phyloP scores from a whole-genome alignment of 2,113 vertebrate species.

The Perca schrenkii region DNA sequence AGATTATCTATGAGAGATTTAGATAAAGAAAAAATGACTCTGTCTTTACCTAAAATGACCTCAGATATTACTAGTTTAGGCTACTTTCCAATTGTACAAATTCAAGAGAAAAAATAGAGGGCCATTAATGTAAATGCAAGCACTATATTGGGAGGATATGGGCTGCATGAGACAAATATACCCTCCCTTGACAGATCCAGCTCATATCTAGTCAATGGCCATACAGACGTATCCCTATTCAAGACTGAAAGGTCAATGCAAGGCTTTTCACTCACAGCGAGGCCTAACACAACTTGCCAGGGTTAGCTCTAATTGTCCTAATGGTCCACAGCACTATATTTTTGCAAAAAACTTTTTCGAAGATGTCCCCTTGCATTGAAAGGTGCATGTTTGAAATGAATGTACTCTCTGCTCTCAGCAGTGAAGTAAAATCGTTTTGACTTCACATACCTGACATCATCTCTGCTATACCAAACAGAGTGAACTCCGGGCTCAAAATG shows the following conservation, averaged over 20 bases:
- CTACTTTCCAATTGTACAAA: conserved; percentile 51
- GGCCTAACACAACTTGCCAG: conserved; percentile 34
- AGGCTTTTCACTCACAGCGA: conserved; percentile 59
- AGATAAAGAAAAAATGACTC: conserved; percentile 66
- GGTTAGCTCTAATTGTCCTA: conserved; percentile 57
- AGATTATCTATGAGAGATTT: conserved; percentile 61
- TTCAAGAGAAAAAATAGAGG: conserved; percentile 49
- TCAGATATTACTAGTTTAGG: conserved; percentile 55
- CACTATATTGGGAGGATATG: conserved; percentile 14
- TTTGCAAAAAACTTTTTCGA: conserved; percentile 57
- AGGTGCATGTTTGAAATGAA: conserved; percentile 53
- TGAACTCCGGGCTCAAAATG: conserved; percentile 39
- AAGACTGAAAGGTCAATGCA: conserved; percentile 59
- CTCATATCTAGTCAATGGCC: conserved; percentile 41
- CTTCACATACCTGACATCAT: conserved; percentile 43
- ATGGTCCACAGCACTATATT: conserved; percentile 42
- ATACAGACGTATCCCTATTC: conserved; percentile 56
- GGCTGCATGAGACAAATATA: conserved; percentile 35
- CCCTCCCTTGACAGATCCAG: conserved; percentile 48
- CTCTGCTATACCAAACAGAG: conserved; percentile 7
- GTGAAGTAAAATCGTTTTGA: conserved; percentile 53
- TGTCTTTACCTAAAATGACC: conserved; percentile 55
- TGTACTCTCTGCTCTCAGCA: conserved; percentile 41
- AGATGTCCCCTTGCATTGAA: conserved; percentile 50
- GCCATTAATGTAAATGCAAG: neutral